Percentiles rank a stretch among this genome's conserved stretches.
These are phyloP conservation scores for Drosophila micromelanica DNA, from an alignment of 1,140 invertebrate genomes.

Conservation along the genomic window DNA sequence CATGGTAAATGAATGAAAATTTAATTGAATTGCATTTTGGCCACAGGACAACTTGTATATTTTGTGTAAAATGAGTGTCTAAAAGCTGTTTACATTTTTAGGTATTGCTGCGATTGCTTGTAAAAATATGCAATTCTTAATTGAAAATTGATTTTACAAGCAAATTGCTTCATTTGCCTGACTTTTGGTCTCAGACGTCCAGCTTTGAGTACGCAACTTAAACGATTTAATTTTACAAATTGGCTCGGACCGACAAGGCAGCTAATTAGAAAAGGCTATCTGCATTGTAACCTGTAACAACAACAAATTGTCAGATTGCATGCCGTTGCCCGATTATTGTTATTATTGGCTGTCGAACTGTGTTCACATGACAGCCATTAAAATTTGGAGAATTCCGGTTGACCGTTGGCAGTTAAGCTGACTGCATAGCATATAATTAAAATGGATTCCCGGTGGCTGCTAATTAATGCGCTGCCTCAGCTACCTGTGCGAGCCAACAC, in stretches of 20 bases:
- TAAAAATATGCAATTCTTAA: slow-evolving; percentile 71
- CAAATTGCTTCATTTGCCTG: slow-evolving; percentile 71
- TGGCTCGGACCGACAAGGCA: neutral
- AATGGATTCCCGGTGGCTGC: slow-evolving; percentile 18
- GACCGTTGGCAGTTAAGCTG: neutral
- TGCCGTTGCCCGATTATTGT: slow-evolving; percentile 45
- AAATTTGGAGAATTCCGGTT: neutral
- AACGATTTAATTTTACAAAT: slow-evolving; percentile 17
- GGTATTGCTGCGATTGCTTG: slow-evolving; percentile 15
- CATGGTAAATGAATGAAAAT: slow-evolving; percentile 61
- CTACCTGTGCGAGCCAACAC: neutral
- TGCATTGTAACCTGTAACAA: slow-evolving; percentile 8
- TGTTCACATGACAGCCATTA: neutral
- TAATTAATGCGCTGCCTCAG: neutral
- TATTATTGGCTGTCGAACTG: slow-evolving; percentile 41
- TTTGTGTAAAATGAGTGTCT: neutral
- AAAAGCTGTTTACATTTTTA: slow-evolving; percentile 35
- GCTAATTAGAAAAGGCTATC: neutral
- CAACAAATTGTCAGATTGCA: slow-evolving; percentile 48
- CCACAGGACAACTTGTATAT: slow-evolving; percentile 11
- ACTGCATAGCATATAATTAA: neutral
- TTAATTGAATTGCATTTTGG: slow-evolving; percentile 63
- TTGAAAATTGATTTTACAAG: slow-evolving; percentile 58
- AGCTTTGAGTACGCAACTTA: slow-evolving; percentile 21
- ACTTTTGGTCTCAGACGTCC: slow-evolving; percentile 33